Evolutionary conservation across 2,797 vertebrate species (phyloP), one percentile per base, ranked within the genome.

Genomic region (Trichosurus vulpecula): DNA sequence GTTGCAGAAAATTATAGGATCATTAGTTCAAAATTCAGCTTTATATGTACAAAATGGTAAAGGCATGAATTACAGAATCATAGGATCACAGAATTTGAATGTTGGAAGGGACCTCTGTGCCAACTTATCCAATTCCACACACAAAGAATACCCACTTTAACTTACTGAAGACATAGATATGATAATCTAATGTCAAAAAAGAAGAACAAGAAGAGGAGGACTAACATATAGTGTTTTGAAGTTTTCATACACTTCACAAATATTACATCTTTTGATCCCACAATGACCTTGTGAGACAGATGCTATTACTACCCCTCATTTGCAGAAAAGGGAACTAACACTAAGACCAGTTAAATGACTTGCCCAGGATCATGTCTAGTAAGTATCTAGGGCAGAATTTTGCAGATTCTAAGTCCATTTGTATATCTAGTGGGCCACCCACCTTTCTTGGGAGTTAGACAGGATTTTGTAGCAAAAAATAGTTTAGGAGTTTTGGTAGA

Each of bases 361-460:
- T 90, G 27, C 6, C 12, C 2, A 30, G 19, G n/a, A 4, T 74
- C 4, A 27, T 25, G n/a, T 55, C 52, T 74, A 30, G 6, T 29
- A 53, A 53, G 16, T 31, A 4, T 14, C 58, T 58, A 58, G 29
- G 56, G 29, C 56, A 58, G 8, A 25, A 58, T 58, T 58, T 58
- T 66, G 31, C 35, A 66, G 29, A 35, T 11, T 66, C 1, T 58
- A 66, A 66, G 58, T n/a, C 13, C 31, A 61, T 61, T 12, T 35
- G 58, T 14, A 14, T 16, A 35, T 4, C 0, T 29, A 61, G 0
- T 61, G 12, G 12, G 29, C 4, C 31, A 5, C 3, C 31, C 66
- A 1, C 31, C 4, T 4, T 13, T 1, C 12, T 61, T 0, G 31
- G 35, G 4, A n/a, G 2, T 9, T 30, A 30, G 56, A 57, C 0